Percentiles rank a stretch among this genome's conserved stretches.
These are phyloP conservation scores for Busseola fusca DNA, from an alignment of 2,888 invertebrate genomes.

Conservation along the genomic window DNA sequence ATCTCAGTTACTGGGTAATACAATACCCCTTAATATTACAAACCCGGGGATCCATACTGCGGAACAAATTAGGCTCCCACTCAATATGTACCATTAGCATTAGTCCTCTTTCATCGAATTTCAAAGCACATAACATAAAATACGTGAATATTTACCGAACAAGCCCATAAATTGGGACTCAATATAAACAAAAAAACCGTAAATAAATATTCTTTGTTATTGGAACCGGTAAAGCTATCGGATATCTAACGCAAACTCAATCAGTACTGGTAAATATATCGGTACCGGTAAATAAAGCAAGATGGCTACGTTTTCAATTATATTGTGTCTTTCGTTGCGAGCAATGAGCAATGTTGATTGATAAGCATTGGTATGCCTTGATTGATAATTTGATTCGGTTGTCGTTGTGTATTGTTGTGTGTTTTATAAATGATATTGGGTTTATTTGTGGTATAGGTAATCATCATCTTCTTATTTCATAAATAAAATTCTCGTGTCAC, in stretches of 20 bases:
- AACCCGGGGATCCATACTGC: background rate
- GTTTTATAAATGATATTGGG: conserved; percentile 3
- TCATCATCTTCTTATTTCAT: too few relatives aligned
- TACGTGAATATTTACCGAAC: conserved; percentile 35
- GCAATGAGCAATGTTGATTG: conserved; percentile 43
- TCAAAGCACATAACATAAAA: conserved; percentile 21
- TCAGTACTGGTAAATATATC: conserved; percentile 47
- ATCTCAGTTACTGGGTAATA: background rate
- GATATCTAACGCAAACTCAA: conserved; percentile 61
- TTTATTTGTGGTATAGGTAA: background rate
- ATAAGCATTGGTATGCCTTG: conserved; percentile 31
- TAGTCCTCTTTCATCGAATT: conserved; percentile 16
- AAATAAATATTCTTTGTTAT: conserved; percentile 54
- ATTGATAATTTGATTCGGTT: conserved; percentile 39
- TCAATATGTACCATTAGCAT: conserved; percentile 14
- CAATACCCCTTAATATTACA: background rate
- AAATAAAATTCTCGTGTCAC: too few relatives aligned
- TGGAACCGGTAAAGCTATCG: conserved; percentile 53
- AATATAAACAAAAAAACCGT: conserved; percentile 29
- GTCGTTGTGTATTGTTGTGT: conserved; percentile 14
- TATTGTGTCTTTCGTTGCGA: conserved; percentile 52
- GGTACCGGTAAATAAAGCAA: conserved; percentile 48
- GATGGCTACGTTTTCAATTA: conserved; percentile 55
- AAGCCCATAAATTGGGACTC: conserved; percentile 37
- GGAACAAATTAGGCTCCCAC: background rate